Percentiles rank a stretch among this genome's conserved stretches.
phyloP scores from a whole-genome alignment of 2,888 invertebrate species.

The Mesorhabditis spiculigera region DNA sequence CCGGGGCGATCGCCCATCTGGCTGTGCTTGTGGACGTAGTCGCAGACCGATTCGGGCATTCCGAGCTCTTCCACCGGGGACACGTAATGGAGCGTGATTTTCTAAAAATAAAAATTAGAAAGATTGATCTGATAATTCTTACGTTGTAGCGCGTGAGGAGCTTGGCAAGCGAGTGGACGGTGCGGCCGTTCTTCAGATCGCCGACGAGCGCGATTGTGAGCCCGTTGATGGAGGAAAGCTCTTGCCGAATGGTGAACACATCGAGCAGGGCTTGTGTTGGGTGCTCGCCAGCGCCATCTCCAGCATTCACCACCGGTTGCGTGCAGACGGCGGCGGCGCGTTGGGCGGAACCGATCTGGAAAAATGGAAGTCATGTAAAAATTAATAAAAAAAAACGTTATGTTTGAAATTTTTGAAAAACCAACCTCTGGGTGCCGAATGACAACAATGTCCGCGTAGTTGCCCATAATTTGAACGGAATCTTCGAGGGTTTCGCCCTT shows the following conservation, averaged over 20 bases:
- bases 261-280: slow-evolving; percentile 96
- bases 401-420: no score
- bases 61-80: slow-evolving; percentile 75
- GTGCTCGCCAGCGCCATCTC: slow-evolving; percentile 93
- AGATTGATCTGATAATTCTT: not conserved
- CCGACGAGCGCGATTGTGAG: slow-evolving; percentile 96
- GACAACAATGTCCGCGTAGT: slow-evolving; percentile 79
- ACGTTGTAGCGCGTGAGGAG: slow-evolving; percentile 83
- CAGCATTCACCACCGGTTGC: slow-evolving; percentile 80
- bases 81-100: slow-evolving; percentile 81
- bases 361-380: no score
- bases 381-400: no score
- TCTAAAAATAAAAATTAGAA: slow-evolving; percentile 16
- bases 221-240: slow-evolving; percentile 96
- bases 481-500: slow-evolving; percentile 91
- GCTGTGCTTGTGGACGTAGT: slow-evolving; percentile 74
- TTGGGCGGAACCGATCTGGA: slow-evolving; percentile 68
- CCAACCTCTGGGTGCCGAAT: slow-evolving; percentile 88
- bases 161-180: slow-evolving; percentile 92
- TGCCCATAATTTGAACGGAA: slow-evolving; percentile 59
- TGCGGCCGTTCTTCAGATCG: slow-evolving; percentile 92
- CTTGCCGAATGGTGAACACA: slow-evolving; percentile 94
- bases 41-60: slow-evolving; percentile 83
- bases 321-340: slow-evolving; percentile 46
- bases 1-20: not conserved